Evolutionary conservation across 2,113 vertebrate species (phyloP).

Genomic region (Ochotona princeps): DNA sequence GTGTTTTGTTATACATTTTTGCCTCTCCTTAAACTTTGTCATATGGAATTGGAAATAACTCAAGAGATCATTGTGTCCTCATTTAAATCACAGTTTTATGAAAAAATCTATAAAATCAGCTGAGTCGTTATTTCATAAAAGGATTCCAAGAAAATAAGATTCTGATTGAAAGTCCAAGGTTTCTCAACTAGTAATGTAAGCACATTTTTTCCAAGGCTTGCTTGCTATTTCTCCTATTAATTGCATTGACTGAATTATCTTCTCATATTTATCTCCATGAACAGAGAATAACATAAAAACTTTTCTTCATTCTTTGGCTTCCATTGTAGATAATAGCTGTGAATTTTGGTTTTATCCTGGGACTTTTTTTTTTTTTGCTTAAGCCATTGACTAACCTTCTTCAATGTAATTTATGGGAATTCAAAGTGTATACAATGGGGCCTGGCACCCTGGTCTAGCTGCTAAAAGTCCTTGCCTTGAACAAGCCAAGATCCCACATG

Average conservation of each 20-base stretch:
- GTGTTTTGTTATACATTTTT: slow-evolving; percentile 52
- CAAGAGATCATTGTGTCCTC: not conserved
- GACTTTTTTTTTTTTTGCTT: not conserved
- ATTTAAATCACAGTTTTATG: slow-evolving; percentile 31
- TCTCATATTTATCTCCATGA: slow-evolving; percentile 23
- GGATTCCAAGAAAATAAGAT: not conserved
- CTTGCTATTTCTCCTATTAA: not conserved
- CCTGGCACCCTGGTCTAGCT: too few relatives aligned
- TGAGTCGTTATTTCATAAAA: slow-evolving; percentile 43
- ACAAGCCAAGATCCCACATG: too few relatives aligned
- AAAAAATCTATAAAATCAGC: not conserved
- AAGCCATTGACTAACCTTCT: not conserved
- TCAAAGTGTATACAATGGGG: not conserved
- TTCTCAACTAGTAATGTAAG: not conserved
- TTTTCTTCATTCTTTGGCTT: slow-evolving; percentile 27
- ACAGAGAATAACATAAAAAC: not conserved
- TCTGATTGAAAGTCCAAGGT: not conserved
- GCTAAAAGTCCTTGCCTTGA: too few relatives aligned
- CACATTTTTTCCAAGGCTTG: not conserved
- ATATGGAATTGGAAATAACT: slow-evolving; percentile 25
- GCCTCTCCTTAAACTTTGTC: slow-evolving; percentile 52
- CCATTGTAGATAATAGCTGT: not conserved
- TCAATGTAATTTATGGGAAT: not conserved
- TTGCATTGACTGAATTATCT: slow-evolving; percentile 36
- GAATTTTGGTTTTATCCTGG: slow-evolving; percentile 15